Evolutionary conservation across 53 echinoderm and acorn worm genomes (phyloP), one percentile per base, ranked within the genome.

Genomic region (Paracentrotus lividus): DNA sequence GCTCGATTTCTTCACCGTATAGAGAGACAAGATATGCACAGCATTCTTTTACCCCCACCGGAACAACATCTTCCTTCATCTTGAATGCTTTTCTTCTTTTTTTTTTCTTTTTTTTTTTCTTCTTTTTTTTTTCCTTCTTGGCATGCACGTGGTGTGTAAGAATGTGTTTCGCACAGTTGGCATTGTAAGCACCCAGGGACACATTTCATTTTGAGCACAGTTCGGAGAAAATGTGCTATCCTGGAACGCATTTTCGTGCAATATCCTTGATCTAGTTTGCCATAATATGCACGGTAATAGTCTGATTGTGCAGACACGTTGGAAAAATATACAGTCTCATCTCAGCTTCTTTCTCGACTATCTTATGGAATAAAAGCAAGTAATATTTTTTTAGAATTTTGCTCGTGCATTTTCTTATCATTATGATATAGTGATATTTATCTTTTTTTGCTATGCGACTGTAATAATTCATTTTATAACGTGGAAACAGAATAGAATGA

Each of bases 201-300:
- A 16, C 40, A 12, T 1, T 20, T 5, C 36, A 21, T 38, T 72
- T 72, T 72, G 5, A 85, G 52, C 49, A 85, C 49, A 33, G 88
- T 29, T n/a, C n/a, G 18, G 38, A 88, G 54, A 55, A 88, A 88
- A 55, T 57, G 88, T 88, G 88, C 88, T 88, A 34, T 33, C 38
- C 38, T 33, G 88, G 88, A 57, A 26, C 88, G 38, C 88, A 57
- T 57, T 88, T 88, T 88, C 88, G 88, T 88, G 88, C 88, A 57
- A 2, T 33, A 36, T 8, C 88, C 88, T 88, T 88, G 88, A 88
- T 88, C 88, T 57, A 88, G n/a, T 88, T 88, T 10, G 51, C 26
- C 7, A 16, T n/a, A 36, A 72, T 72, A 15, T 38, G 40, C 40
- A 72, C 5, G 72, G 0, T 72, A 38, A 15, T 38, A 72, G 72